phyloP scores from a whole-genome alignment of 2,113 vertebrate species.

The Melanostigma gelatinosum region DNA sequence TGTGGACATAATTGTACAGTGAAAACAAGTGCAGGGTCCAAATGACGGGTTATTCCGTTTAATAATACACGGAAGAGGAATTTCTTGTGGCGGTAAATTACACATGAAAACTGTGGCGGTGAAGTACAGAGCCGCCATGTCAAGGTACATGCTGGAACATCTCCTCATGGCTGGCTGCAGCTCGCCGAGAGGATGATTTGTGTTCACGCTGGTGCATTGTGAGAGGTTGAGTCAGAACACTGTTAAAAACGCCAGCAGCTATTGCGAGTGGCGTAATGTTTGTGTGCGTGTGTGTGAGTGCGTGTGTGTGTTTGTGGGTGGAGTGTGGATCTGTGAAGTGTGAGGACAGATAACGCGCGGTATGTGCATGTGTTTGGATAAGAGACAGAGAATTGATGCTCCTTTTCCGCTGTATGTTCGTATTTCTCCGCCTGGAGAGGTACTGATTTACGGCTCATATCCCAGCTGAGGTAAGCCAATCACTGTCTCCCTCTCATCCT shows the following conservation, averaged over 20 bases:
- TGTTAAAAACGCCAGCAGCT: conserved; percentile 23
- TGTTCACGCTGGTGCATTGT: conserved; percentile 17
- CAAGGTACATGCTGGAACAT: conserved; percentile 66
- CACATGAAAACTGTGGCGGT: conserved; percentile 58
- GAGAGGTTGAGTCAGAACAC: conserved; percentile 62
- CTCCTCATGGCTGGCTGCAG: conserved; percentile 43
- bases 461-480: conserved; percentile 27
- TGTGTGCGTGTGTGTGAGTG: neutral
- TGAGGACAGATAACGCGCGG: neutral
- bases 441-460: conserved; percentile 38
- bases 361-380: conserved; percentile 3
- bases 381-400: neutral
- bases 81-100: conserved; percentile 70
- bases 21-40: conserved; percentile 40
- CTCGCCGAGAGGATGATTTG: conserved; percentile 52
- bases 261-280: conserved; percentile 21
- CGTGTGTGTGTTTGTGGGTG: conserved; percentile 5
- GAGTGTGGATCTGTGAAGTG: conserved; percentile 11
- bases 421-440: neutral
- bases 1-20: conserved; percentile 29
- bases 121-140: conserved; percentile 65
- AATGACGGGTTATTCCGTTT: conserved; percentile 73
- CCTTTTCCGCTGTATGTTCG: neutral
- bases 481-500: conserved; percentile 47
- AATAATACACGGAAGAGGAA: conserved; percentile 75